Evolutionary conservation across 2,797 vertebrate species (phyloP), one percentile per base, ranked within the genome.

Genomic region (Denticeps clupeoides): DNA sequence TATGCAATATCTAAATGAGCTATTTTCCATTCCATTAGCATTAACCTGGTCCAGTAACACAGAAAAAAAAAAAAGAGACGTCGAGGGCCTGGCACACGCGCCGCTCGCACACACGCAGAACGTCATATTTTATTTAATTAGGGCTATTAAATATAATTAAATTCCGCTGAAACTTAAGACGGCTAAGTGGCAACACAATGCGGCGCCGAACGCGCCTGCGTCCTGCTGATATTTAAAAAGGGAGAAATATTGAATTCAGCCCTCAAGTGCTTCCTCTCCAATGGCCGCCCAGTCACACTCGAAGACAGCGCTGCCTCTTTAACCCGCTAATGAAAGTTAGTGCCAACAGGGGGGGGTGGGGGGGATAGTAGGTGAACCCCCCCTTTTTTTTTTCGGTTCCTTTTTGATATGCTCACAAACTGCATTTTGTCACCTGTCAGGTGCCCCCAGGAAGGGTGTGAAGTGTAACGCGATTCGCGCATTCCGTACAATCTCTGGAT

Each of bases 91-190:
- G 27, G 50, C 35, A 42, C 3, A 26, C 41, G 28, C 42, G 56
- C 32, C 5, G 23, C 16, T 26, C 46, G 48, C 55, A 55, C 51
- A 42, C 47, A 53, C 47, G 49, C 43, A 43, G 56, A 63, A 67
- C 60, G 56, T 59, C 60, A 59, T 58, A 56, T 68, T 66, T 66
- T 59, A 61, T 64, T 63, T 66, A 71, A 68, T 71, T 68, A 71
- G 57, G 53, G 41, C 60, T 61, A 66, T 67, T 64, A 68, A 59
- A 55, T 49, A 62, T 51, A 60, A 63, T 68, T 53, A 62, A 58
- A 59, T 68, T 60, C 52, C 18, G 33, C 56, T 41, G 58, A 58
- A 65, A 69, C 55, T 61, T 60, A 63, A 68, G 63, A 55, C 13
- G 28, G 56, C 56, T 62, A 58, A 63, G 43, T 52, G 47, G 58